Base-by-base conservation (phyloP, 2,888 invertebrate species). In the Sinodicranocentrus sp. region DNA sequence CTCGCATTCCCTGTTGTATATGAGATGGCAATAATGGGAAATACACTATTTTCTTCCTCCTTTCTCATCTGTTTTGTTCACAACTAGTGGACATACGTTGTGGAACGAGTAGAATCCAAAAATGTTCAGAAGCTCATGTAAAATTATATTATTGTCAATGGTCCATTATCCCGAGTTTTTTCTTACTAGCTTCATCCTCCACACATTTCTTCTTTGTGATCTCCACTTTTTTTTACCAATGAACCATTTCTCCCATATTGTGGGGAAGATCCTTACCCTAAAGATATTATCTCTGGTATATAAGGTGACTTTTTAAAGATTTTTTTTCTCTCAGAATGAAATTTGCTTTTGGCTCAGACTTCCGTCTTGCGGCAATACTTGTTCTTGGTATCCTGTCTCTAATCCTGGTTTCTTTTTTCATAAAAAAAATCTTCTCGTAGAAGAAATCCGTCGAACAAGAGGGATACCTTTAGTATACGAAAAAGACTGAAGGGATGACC, bases 121-220 rank as follows among this genome's bases (percentile, higher is more conserved):
- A n/a, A n/a, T n/a, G n/a, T n/a, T n/a, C n/a, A n/a, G n/a, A n/a
- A n/a, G n/a, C n/a, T n/a, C n/a, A n/a, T n/a, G 67, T 67, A 70
- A 72, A 80, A 80, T 80, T 80, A 80, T 80, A 80, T 80, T 73
- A 80, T 73, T 80, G 72, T 65, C 80, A 71, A 80, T 80, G 80
- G 43, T 44, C 80, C 67, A 80, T 80, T 73, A 73, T 80, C 43
- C 65, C 39, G 54, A 67, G 28, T 3, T 48, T 48, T 48, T 73
- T 80, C 67, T 67, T 73, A 68, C 59, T 78, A 61, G 68, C 44
- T 76, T 67, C 76, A 76, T 57, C 26, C 8, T n/a, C 65, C 65
- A 33, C 54, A 59, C 72, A 72, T 72, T n/a, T n/a, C n/a, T n/a
- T n/a, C n/a, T n/a, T n/a, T n/a, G n/a, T n/a, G n/a, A n/a, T n/a